Evolutionary conservation across 1,140 invertebrate genomes (phyloP).

Genomic region (Apis cerana): DNA sequence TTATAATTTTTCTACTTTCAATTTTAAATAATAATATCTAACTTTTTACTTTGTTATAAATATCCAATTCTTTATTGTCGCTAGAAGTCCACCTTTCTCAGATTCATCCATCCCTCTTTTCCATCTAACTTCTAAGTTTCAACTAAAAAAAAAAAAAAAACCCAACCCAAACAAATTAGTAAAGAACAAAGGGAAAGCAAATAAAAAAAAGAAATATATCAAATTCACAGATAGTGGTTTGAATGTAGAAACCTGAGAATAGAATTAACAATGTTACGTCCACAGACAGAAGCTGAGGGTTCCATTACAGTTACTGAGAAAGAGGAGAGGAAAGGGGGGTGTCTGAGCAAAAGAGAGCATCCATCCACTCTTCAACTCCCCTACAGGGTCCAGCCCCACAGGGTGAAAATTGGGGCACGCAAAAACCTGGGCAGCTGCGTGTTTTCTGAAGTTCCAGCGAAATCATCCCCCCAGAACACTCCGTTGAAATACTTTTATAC

Average conservation of each 20-base stretch:
- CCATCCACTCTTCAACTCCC: constrained; percentile 48
- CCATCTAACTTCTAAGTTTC: neutral
- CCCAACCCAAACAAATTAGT: neutral
- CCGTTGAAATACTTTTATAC: constrained; percentile 57
- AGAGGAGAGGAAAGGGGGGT: neutral
- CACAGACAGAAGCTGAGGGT: constrained; percentile 1
- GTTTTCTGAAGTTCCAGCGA: constrained; percentile 56
- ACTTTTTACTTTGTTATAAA: no score
- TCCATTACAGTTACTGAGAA: constrained; percentile 19
- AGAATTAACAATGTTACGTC: constrained; percentile 37
- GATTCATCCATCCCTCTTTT: no score
- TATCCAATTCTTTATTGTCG: no score
- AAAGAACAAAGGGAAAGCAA: neutral
- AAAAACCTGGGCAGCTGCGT: constrained; percentile 78
- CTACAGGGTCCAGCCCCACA: constrained; percentile 18
- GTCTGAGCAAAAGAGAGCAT: constrained; percentile 70
- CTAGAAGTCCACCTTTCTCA: no score
- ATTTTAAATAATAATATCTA: no score
- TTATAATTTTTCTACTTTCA: no score
- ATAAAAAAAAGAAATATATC: neutral
- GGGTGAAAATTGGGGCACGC: constrained; percentile 70
- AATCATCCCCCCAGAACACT: constrained; percentile 36
- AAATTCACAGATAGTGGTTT: neutral
- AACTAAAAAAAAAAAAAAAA: neutral
- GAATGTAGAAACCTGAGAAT: neutral